A percentile compares a stretch with the other conserved stretches of the same genome.
Conservation (phyloP, 2,113 vertebrate genomes). For the Amia ocellicauda region DNA sequence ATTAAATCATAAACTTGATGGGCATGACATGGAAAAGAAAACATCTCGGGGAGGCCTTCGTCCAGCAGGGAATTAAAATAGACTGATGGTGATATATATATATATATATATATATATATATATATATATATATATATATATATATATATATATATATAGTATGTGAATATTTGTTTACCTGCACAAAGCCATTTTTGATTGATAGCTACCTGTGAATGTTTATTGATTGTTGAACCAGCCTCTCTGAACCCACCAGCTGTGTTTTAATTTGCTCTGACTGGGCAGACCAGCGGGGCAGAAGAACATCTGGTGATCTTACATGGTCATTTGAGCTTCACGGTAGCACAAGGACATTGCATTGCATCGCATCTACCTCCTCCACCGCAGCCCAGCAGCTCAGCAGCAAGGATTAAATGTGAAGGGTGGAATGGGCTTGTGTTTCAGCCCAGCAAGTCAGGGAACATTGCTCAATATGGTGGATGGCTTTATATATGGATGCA, state of each 20-base stretch:
- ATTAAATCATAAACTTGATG: too few relatives aligned
- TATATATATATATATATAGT: background rate
- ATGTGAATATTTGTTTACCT: background rate
- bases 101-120: background rate
- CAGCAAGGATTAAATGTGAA: constrained; percentile 26
- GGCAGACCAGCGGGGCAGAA: background rate
- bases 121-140: background rate
- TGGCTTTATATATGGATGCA: constrained; percentile 35
- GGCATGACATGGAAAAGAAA: too few relatives aligned
- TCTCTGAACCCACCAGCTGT: background rate
- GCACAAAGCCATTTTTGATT: background rate
- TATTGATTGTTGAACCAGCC: constrained; percentile 1
- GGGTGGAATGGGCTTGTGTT: constrained; percentile 40
- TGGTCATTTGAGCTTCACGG: background rate
- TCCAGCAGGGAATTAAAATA: background rate
- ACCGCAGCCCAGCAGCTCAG: background rate
- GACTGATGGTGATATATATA: background rate
- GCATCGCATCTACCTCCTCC: background rate
- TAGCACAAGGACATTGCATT: background rate
- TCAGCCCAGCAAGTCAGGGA: constrained; percentile 7
- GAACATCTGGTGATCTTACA: background rate
- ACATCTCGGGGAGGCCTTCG: too few relatives aligned
- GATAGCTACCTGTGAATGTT: background rate
- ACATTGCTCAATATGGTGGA: constrained; percentile 36
- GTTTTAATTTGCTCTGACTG: background rate